These are phyloP conservation scores for Tetramorium alpestre DNA, from an alignment of 1,140 invertebrate genomes.

Conservation along the genomic window DNA sequence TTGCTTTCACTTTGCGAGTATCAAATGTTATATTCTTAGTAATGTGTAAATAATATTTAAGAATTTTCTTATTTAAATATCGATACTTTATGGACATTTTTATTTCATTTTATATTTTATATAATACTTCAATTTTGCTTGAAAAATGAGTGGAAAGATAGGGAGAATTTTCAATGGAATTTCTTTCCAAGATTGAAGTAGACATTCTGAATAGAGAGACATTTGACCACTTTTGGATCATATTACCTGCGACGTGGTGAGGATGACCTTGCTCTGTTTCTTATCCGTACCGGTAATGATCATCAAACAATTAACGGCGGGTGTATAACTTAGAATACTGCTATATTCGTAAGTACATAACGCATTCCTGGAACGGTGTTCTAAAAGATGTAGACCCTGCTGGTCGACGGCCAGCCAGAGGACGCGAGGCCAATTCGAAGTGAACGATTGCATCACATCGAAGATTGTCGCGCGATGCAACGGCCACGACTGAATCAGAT, in stretches of 20 bases:
- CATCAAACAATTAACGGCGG: slow-evolving; percentile 95
- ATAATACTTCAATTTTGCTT: background rate
- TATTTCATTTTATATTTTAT: background rate
- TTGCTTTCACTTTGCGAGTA: background rate
- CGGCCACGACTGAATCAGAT: slow-evolving; percentile 97
- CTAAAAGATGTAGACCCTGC: slow-evolving; percentile 95
- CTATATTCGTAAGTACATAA: slow-evolving; percentile 96
- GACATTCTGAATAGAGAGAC: background rate
- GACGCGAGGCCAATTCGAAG: slow-evolving; percentile 96
- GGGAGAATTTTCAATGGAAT: background rate
- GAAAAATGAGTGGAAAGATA: background rate
- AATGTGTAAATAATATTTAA: background rate
- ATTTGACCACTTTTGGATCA: background rate
- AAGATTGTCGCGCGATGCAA: slow-evolving; percentile 97
- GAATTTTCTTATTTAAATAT: background rate
- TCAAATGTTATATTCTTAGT: background rate
- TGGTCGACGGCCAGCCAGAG: slow-evolving; percentile 97
- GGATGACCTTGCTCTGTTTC: slow-evolving; percentile 96
- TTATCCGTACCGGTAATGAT: slow-evolving; percentile 94
- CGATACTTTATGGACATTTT: background rate
- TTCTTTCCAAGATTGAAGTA: background rate
- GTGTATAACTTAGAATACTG: slow-evolving; percentile 94
- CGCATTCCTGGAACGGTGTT: slow-evolving; percentile 94
- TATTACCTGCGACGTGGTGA: slow-evolving; percentile 93
- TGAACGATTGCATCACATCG: slow-evolving; percentile 98